A percentile compares a stretch with the other conserved stretches of the same genome.
These are phyloP conservation scores for Otus sunia DNA, from an alignment of 2,113 vertebrate genomes.

Conservation along the genomic window DNA sequence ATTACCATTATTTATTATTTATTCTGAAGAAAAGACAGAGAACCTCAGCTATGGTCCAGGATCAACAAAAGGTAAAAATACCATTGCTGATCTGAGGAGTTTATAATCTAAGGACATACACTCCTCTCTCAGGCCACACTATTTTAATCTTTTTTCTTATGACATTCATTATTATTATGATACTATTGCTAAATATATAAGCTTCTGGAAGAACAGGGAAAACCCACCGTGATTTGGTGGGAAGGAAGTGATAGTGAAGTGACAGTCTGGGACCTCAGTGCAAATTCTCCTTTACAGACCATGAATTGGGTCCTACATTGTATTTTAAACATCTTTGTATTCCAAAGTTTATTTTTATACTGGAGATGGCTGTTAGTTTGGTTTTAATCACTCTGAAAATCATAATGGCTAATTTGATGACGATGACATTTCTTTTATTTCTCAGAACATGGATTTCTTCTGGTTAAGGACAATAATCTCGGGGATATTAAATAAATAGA, in stretches of 20 bases:
- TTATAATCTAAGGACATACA: not conserved
- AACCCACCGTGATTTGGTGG: not conserved
- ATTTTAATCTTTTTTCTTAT: not conserved
- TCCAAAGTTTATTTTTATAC: not conserved
- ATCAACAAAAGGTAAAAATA: not conserved
- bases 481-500: not conserved
- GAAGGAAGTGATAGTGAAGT: not conserved
- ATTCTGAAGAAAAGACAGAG: not conserved
- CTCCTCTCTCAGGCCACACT: not conserved
- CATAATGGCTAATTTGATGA: not conserved
- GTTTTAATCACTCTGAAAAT: not conserved
- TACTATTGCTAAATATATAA: not conserved
- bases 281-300: not conserved
- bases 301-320: accelerated
- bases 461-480: not conserved
- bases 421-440: not conserved
- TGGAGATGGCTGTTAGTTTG: not conserved
- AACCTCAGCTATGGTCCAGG: not conserved
- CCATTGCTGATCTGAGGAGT: not conserved
- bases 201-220: not conserved
- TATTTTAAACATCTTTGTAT: not conserved
- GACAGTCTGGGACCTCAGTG: not conserved
- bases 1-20: conserved; percentile 20
- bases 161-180: not conserved
- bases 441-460: not conserved